These are phyloP conservation scores for Emmelina monodactyla DNA, from an alignment of 2,888 invertebrate genomes.

Conservation along the genomic window DNA sequence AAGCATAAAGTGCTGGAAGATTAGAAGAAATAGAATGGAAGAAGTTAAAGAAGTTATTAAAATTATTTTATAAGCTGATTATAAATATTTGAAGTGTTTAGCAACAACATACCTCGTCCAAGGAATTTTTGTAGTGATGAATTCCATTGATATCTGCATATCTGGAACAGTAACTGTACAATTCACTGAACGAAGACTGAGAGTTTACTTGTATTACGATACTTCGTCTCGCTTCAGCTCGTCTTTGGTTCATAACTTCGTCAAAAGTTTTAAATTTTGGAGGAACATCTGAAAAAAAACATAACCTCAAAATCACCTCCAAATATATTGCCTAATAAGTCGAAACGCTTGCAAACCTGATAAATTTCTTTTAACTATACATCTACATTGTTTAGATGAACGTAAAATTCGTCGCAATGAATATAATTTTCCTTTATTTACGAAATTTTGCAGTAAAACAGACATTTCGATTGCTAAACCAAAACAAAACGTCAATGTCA, in stretches of 20 bases:
- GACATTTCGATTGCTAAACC: constrained; percentile 57
- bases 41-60: too few relatives aligned
- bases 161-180: constrained; percentile 73
- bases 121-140: constrained; percentile 68
- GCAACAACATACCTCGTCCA: constrained; percentile 51
- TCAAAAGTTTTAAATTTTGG: constrained; percentile 58
- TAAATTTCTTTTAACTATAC: constrained; percentile 28
- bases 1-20: constrained; percentile 74
- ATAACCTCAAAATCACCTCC: neutral
- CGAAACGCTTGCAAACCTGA: constrained; percentile 30
- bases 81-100: too few relatives aligned
- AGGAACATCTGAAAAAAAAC: constrained; percentile 31
- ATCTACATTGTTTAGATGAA: constrained; percentile 26
- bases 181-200: constrained; percentile 70
- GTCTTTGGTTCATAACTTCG: constrained; percentile 65
- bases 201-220: constrained; percentile 81
- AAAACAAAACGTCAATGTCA: too few relatives aligned
- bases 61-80: too few relatives aligned
- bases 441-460: constrained; percentile 38
- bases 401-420: constrained; percentile 31
- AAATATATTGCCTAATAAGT: constrained; percentile 3
- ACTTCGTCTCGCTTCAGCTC: constrained; percentile 72
- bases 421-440: constrained; percentile 34
- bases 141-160: constrained; percentile 71
- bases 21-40: neutral